Conservation (phyloP, 2,797 vertebrate genomes). For the Anisognathus igniventris region DNA sequence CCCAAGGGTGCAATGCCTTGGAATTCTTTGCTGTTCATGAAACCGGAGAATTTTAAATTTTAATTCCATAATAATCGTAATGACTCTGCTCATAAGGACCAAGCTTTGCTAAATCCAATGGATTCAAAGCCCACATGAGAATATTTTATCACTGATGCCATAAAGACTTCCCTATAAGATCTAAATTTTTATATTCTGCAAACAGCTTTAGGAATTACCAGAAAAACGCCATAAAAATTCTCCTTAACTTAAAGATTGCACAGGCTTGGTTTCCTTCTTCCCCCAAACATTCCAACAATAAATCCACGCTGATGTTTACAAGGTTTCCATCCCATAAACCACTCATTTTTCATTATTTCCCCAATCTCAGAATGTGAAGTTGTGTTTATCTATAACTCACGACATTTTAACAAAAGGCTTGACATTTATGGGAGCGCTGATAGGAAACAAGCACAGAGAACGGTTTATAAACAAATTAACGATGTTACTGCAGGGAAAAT, state of each 20-base stretch:
- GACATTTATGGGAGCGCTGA: not conserved
- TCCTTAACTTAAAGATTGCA: not conserved
- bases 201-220: slow-evolving; percentile 12
- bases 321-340: not conserved
- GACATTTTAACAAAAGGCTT: not conserved
- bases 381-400: slow-evolving; percentile 5
- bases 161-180: not conserved
- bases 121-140: not conserved
- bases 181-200: not conserved
- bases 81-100: not conserved
- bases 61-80: not conserved
- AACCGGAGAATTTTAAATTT: not conserved
- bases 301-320: not conserved
- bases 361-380: not conserved
- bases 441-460: not conserved
- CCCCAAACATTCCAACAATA: not conserved
- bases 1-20: not conserved
- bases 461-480: not conserved
- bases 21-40: not conserved
- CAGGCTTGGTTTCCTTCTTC: not conserved
- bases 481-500: not conserved
- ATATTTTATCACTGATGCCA: not conserved
- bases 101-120: not conserved
- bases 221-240: not conserved
- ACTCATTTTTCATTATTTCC: slow-evolving; percentile 3